Evolutionary conservation across 1,140 invertebrate genomes (phyloP).

Genomic region (Mamestra configurata): DNA sequence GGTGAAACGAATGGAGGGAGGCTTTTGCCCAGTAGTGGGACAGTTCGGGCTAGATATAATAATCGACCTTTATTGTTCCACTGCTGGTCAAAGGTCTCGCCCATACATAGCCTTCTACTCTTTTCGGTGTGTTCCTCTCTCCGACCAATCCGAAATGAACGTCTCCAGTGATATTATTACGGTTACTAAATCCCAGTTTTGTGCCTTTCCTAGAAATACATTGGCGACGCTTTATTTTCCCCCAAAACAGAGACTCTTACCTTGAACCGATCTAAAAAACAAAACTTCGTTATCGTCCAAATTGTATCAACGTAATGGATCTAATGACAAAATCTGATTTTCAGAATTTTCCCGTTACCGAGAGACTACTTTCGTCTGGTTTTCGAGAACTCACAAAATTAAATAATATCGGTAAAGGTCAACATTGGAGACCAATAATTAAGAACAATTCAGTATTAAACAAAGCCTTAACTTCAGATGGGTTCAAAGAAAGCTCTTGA

Average conservation of each 20-base stretch:
- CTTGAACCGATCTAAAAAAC: not conserved
- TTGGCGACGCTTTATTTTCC: no score
- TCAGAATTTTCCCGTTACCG: not conserved
- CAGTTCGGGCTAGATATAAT: no score
- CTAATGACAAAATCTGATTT: not conserved
- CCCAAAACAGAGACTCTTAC: not conserved
- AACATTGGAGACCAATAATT: slow-evolving; percentile 15
- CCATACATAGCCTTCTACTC: no score
- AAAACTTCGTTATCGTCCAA: not conserved
- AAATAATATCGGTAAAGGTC: not conserved
- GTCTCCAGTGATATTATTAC: no score
- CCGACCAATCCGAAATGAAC: no score
- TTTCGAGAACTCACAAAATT: not conserved
- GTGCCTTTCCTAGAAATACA: no score
- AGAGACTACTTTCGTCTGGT: not conserved
- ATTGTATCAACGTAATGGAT: not conserved
- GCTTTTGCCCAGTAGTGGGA: no score
- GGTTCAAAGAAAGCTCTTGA: not conserved
- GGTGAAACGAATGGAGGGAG: no score
- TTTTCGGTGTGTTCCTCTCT: no score
- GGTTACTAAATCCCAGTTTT: no score
- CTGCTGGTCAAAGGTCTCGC: no score
- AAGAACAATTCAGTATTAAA: slow-evolving; percentile 22
- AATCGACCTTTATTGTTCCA: no score
- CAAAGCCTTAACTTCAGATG: not conserved